phyloP scores from a whole-genome alignment of 2,113 vertebrate genomes.

The Jacana jacana region DNA sequence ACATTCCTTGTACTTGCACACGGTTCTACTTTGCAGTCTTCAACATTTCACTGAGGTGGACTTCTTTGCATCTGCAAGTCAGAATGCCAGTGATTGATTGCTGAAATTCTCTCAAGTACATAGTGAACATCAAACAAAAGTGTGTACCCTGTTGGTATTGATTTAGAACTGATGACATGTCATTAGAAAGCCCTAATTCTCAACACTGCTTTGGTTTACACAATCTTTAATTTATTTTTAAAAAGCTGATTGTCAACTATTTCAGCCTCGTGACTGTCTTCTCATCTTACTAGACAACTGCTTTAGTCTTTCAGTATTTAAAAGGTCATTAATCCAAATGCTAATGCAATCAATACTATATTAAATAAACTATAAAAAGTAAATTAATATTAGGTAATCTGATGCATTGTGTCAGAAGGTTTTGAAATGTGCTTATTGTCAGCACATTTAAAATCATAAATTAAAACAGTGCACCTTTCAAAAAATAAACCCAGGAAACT shows the following conservation, averaged over 20 bases:
- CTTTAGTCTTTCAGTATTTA: slow-evolving; percentile 62
- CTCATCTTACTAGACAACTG: not conserved
- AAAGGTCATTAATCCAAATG: slow-evolving; percentile 75
- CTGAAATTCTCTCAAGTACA: slow-evolving; percentile 18
- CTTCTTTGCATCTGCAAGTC: not conserved
- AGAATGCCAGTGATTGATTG: slow-evolving; percentile 14
- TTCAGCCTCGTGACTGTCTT: slow-evolving; percentile 37
- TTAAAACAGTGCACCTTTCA: not conserved
- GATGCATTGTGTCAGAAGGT: slow-evolving; percentile 27
- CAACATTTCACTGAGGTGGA: not conserved
- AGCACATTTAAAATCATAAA: slow-evolving; percentile 60
- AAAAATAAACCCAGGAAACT: slow-evolving; percentile 5
- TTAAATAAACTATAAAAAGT: slow-evolving; percentile 73
- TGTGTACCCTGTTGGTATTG: slow-evolving; percentile 18
- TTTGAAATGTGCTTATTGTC: slow-evolving; percentile 45
- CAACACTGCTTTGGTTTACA: slow-evolving; percentile 19
- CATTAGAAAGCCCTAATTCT: slow-evolving; percentile 52
- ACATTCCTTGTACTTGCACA: not conserved
- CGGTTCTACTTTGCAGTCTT: not conserved
- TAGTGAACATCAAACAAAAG: slow-evolving; percentile 23
- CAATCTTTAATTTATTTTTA: slow-evolving; percentile 42
- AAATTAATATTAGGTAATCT: slow-evolving; percentile 74
- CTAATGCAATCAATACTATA: slow-evolving; percentile 74
- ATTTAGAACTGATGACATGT: slow-evolving; percentile 42
- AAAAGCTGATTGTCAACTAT: slow-evolving; percentile 57